Conservation (phyloP, 2,797 vertebrate species). For the Trachops cirrhosus region DNA sequence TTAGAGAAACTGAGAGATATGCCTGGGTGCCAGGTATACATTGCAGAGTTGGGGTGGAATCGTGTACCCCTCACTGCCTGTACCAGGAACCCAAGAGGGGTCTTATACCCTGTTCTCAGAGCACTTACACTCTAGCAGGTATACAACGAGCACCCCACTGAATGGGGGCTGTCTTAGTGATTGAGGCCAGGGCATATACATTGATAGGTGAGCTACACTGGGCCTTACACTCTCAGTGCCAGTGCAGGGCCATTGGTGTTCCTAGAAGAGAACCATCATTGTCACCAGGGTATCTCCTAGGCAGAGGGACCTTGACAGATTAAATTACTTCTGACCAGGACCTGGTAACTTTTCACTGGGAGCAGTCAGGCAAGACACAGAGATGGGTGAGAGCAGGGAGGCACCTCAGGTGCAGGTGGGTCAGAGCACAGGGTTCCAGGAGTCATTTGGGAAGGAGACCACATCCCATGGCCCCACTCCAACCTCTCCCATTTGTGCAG, state of each 20-base stretch:
- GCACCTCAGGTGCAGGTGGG: too few relatives aligned
- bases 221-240: background rate
- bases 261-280: background rate
- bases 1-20: background rate
- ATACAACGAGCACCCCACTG: background rate
- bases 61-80: background rate
- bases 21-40: background rate
- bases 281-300: background rate
- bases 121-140: too few relatives aligned
- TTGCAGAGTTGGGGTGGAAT: background rate
- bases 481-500: background rate
- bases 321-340: background rate
- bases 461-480: background rate
- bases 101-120: background rate
- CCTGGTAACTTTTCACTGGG: background rate
- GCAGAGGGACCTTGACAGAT: background rate
- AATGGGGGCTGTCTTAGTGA: accelerated
- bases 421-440: background rate
- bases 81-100: background rate
- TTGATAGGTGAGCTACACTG: background rate
- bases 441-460: background rate
- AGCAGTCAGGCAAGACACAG: background rate
- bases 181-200: accelerated
- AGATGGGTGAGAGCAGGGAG: background rate
- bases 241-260: background rate